Evolutionary conservation across 2,888 invertebrate species (phyloP).

Genomic region (Nephrotoma flavescens): DNA sequence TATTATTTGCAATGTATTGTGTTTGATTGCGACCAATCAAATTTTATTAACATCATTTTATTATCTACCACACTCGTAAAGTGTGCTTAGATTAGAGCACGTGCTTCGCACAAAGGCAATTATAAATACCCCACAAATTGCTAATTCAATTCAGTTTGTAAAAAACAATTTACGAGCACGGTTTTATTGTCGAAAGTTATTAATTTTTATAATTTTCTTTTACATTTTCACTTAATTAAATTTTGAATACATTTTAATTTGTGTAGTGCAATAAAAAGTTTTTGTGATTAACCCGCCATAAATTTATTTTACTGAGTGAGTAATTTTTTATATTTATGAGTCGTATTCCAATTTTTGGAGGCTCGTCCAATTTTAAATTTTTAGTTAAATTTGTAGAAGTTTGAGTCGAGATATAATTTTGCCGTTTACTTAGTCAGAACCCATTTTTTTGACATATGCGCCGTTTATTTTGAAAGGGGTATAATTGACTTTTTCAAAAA

Average conservation of each 20-base stretch:
- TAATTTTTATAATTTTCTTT: background rate
- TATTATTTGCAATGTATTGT: background rate
- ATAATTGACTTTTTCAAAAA: no score
- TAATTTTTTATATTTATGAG: background rate
- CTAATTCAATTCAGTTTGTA: background rate
- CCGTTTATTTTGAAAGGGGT: no score
- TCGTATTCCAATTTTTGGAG: background rate
- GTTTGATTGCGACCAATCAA: background rate
- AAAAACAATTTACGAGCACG: background rate
- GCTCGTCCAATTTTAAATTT: background rate
- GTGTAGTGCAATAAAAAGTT: background rate
- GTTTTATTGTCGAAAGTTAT: background rate
- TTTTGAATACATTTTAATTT: background rate
- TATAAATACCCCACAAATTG: background rate
- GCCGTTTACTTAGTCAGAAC: no score
- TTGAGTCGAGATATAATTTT: background rate
- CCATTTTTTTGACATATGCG: no score
- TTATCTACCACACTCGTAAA: background rate
- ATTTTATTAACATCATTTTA: background rate
- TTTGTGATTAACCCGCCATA: background rate
- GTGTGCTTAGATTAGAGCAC: background rate
- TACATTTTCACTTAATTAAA: background rate
- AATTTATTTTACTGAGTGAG: background rate
- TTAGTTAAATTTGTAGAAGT: no score
- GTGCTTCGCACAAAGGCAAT: background rate